phyloP scores from a whole-genome alignment of 1,140 invertebrate genomes.

The Caerostris darwini region DNA sequence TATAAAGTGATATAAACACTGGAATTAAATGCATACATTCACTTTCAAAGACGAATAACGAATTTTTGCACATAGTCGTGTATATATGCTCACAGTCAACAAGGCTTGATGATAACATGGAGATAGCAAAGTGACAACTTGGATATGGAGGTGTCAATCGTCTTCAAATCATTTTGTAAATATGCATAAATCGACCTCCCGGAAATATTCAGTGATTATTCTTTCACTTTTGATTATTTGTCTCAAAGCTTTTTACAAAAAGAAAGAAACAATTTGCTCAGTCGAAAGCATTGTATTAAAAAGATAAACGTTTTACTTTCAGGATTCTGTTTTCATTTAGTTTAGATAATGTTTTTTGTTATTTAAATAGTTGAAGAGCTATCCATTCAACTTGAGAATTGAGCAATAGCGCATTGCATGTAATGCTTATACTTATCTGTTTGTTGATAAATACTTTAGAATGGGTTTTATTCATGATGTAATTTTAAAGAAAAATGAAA shows the following conservation, averaged over 20 bases:
- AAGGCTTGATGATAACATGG: not conserved
- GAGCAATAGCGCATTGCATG: no score
- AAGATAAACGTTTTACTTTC: no score
- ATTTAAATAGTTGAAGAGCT: no score
- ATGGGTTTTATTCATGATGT: no score
- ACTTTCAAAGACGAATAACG: not conserved
- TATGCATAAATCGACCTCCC: not conserved
- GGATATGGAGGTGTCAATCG: not conserved
- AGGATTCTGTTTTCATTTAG: no score
- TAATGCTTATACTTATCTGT: no score
- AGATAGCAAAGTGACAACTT: not conserved
- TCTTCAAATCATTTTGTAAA: not conserved
- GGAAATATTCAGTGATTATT: not conserved
- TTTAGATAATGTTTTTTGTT: no score
- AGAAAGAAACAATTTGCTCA: not conserved
- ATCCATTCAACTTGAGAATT: no score
- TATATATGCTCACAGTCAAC: not conserved
- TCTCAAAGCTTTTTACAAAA: not conserved
- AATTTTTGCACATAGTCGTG: not conserved
- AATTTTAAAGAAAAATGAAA: no score
- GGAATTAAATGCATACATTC: no score
- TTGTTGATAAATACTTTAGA: no score
- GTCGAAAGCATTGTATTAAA: not conserved
- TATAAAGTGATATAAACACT: no score
- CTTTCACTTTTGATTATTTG: not conserved